Conservation (phyloP, 2,797 vertebrate genomes). For the Phataginus tetradactyla region DNA sequence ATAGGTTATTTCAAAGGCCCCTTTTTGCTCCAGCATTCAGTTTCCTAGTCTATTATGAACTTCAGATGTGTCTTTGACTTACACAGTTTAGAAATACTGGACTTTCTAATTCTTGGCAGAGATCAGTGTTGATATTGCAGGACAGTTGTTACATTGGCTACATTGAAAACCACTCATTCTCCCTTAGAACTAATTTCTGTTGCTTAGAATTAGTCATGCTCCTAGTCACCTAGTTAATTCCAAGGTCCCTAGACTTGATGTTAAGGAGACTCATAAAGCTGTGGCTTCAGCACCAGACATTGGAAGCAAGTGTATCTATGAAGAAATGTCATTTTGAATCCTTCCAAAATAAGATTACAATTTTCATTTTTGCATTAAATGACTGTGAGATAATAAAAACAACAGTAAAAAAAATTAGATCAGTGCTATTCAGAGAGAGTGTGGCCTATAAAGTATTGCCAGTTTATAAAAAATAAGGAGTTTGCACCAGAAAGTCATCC, state of each 20-base stretch:
- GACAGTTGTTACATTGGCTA: background rate
- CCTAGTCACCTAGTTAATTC: background rate
- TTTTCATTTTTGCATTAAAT: conserved; percentile 8
- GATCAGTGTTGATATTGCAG: background rate
- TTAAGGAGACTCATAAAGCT: background rate
- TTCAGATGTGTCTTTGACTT: background rate
- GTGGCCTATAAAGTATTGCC: background rate
- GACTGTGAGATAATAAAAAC: background rate
- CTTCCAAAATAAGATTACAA: background rate
- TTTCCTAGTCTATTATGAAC: background rate
- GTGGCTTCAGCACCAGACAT: background rate
- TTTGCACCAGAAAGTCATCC: background rate
- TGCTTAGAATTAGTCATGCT: background rate
- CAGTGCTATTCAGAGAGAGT: background rate
- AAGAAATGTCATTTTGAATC: background rate
- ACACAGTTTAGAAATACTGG: conserved; percentile 13
- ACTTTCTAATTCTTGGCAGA: background rate
- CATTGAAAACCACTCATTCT: background rate
- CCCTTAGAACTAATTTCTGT: background rate
- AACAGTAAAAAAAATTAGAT: background rate
- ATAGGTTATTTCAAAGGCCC: background rate
- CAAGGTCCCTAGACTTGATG: background rate
- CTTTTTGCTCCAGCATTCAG: background rate
- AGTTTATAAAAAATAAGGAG: background rate
- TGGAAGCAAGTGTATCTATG: background rate